Conservation (phyloP, 2,888 invertebrate genomes). For the Apamea monoglypha region DNA sequence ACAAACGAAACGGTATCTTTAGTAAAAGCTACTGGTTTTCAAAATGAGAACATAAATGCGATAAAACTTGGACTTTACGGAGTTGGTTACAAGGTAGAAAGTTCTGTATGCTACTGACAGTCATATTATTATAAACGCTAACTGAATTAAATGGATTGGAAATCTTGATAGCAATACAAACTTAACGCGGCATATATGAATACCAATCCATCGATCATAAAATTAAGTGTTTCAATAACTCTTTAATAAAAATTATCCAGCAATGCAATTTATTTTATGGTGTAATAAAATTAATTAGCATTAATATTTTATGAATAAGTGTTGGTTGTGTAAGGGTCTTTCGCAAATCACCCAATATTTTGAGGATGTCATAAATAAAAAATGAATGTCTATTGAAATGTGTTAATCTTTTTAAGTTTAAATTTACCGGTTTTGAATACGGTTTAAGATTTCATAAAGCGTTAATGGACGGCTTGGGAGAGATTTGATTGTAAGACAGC, state of each 20-base stretch:
- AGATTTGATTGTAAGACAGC: constrained; percentile 23
- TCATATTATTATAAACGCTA: constrained; percentile 23
- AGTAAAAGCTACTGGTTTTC: constrained; percentile 40
- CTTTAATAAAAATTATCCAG: constrained; percentile 46
- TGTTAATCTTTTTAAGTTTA: constrained; percentile 48
- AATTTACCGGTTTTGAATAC: constrained; percentile 33
- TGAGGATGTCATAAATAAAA: constrained; percentile 35
- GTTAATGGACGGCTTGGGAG: constrained; percentile 11
- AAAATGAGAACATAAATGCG: constrained; percentile 17
- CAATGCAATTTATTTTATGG: constrained; percentile 51
- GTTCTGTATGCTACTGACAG: background rate
- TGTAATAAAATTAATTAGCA: constrained; percentile 46
- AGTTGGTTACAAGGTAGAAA: constrained; percentile 32
- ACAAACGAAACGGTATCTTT: constrained; percentile 75
- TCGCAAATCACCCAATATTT: constrained; percentile 52
- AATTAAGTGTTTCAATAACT: constrained; percentile 56
- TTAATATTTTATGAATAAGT: constrained; percentile 51
- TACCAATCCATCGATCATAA: constrained; percentile 45
- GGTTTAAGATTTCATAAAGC: constrained; percentile 31
- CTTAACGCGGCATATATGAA: constrained; percentile 28
- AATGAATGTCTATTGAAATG: constrained; percentile 43
- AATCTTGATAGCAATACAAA: constrained; percentile 32
- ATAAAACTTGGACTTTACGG: constrained; percentile 30
- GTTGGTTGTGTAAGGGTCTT: constrained; percentile 54
- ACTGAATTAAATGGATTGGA: constrained; percentile 41